Conservation (phyloP, 2,797 vertebrate genomes). For the Typhlichthys subterraneus region DNA sequence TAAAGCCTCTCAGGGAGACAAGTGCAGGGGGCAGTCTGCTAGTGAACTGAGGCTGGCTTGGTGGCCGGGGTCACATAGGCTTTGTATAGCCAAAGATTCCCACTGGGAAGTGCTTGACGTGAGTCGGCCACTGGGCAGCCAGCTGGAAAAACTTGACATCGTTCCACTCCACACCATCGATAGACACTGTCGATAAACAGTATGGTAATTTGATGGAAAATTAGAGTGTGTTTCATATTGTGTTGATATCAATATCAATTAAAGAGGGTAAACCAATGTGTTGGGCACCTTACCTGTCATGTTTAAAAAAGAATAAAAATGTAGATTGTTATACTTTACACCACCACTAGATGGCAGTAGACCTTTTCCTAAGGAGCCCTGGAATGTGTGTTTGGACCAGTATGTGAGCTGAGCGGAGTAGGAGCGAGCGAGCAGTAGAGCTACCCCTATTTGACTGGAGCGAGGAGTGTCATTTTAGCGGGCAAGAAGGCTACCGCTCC, state of each 20-base stretch:
- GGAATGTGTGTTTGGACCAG: not conserved
- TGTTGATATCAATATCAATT: not conserved
- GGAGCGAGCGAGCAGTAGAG: too few relatives aligned
- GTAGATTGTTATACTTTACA: not conserved
- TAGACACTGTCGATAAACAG: conserved; percentile 75
- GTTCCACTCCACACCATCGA: conserved; percentile 91
- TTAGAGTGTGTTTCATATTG: not conserved
- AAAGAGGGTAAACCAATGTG: not conserved
- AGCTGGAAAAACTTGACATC: conserved; percentile 94
- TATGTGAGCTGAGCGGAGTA: not conserved
- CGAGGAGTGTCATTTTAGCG: too few relatives aligned
- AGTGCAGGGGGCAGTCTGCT: conserved; percentile 57
- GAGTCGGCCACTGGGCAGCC: conserved; percentile 93
- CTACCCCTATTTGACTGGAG: too few relatives aligned
- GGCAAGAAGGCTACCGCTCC: too few relatives aligned
- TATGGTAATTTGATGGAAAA: not conserved
- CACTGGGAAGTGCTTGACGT: conserved; percentile 90
- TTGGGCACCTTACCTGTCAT: not conserved
- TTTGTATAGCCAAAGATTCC: conserved; percentile 89
- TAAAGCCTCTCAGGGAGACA: conserved; percentile 50
- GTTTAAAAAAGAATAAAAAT: not conserved
- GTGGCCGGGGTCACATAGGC: conserved; percentile 70
- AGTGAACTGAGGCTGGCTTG: conserved; percentile 14
- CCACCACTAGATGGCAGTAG: conserved; percentile 53
- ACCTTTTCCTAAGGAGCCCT: not conserved